Evolutionary conservation across 2,888 invertebrate genomes (phyloP).

Genomic region (Chromoteleia sp.): DNA sequence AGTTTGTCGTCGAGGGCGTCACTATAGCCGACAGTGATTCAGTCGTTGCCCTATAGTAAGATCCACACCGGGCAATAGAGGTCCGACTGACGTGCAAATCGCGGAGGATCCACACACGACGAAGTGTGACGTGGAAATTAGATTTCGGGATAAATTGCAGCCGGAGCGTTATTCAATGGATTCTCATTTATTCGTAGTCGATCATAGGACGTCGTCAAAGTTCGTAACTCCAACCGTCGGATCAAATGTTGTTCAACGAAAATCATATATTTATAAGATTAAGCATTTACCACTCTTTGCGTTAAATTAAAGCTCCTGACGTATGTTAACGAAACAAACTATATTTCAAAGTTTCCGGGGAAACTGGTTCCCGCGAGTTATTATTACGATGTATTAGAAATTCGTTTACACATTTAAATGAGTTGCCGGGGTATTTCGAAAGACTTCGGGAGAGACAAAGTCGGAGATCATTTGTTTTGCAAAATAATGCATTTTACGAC

Average conservation of each 20-base stretch:
- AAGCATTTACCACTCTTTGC: conserved; percentile 8
- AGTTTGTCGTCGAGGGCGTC: conserved; percentile 71
- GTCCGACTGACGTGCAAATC: conserved; percentile 68
- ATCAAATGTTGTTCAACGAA: conserved; percentile 43
- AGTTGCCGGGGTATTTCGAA: conserved; percentile 8
- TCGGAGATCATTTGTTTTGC: not conserved
- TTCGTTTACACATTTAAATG: conserved; percentile 26
- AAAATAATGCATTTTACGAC: not conserved
- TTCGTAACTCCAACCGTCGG: conserved; percentile 53
- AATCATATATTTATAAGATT: conserved; percentile 45
- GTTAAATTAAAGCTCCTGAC: conserved; percentile 11
- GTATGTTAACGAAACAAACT: conserved; percentile 41
- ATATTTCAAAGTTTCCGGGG: conserved; percentile 18
- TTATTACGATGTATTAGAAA: conserved; percentile 9
- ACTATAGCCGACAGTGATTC: conserved; percentile 68
- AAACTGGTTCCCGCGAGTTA: not conserved
- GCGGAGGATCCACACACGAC: conserved; percentile 63
- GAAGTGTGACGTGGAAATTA: conserved; percentile 68
- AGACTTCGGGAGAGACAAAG: not conserved
- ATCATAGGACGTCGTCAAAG: conserved; percentile 62
- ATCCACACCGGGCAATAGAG: conserved; percentile 47
- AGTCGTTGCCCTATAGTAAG: conserved; percentile 61
- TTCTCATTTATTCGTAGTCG: conserved; percentile 70
- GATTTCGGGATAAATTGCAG: conserved; percentile 68
- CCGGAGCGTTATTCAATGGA: conserved; percentile 61